Evolutionary conservation across 2,113 vertebrate genomes (phyloP).

Genomic region (Rhineura floridana): DNA sequence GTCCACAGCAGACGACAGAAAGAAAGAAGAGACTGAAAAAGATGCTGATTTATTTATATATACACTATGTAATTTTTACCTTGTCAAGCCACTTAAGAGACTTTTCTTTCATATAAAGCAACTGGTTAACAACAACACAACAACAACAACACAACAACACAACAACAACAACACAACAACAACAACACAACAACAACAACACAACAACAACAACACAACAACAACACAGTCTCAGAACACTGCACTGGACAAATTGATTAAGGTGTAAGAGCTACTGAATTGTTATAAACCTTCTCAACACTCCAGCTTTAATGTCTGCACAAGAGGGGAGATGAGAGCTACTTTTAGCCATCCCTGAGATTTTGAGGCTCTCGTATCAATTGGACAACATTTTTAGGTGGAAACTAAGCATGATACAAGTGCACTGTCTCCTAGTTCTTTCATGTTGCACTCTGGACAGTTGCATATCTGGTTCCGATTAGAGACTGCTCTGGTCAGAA

Average conservation of each 20-base stretch:
- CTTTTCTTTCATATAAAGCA: no score
- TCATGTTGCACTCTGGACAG: constrained; percentile 41
- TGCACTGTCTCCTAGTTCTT: background rate
- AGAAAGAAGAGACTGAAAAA: no score
- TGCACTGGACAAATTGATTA: constrained; percentile 35
- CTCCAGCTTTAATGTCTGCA: constrained; percentile 64
- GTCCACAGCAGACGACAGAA: no score
- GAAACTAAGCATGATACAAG: constrained; percentile 13
- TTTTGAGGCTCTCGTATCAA: constrained; percentile 27
- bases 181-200: no score
- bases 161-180: no score
- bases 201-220: no score
- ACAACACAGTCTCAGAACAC: no score
- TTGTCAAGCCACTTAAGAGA: no score
- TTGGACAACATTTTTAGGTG: constrained; percentile 54
- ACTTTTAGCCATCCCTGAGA: constrained; percentile 22
- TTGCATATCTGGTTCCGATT: background rate
- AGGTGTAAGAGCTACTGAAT: constrained; percentile 82
- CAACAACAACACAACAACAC: no score
- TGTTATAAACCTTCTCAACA: constrained; percentile 75
- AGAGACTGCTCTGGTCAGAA: background rate
- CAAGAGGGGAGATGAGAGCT: constrained; percentile 36
- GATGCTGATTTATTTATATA: no score
- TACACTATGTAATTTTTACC: no score
- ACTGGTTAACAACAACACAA: no score